Percentiles rank a stretch among this genome's conserved stretches.
These are phyloP conservation scores for Zosterops borbonicus DNA, from an alignment of 2,113 vertebrate species.

Conservation along the genomic window DNA sequence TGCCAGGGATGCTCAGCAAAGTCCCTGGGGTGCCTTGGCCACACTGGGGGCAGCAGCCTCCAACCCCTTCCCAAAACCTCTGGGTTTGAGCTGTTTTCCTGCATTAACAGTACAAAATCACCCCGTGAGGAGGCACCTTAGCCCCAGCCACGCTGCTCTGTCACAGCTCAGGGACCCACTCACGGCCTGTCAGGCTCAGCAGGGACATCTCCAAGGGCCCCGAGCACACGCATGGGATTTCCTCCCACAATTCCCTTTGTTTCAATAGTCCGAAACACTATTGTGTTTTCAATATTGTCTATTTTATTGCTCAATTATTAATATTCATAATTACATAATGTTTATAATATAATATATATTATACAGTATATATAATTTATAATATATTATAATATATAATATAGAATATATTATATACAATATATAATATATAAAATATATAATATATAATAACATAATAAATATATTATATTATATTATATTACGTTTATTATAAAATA, in stretches of 20 bases:
- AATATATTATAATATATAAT: too few species aligned
- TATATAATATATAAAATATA: too few species aligned
- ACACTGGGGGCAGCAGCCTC: accelerated
- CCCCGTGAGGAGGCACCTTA: accelerated
- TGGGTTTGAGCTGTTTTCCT: neutral
- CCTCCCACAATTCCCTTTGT: neutral
- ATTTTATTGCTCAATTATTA: neutral
- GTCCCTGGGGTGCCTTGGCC: accelerated
- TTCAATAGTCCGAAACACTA: neutral
- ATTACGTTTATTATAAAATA: too few species aligned
- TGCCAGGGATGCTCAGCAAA: neutral
- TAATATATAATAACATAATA: too few species aligned
- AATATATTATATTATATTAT: too few species aligned
- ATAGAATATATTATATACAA: too few species aligned
- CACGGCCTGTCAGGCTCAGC: neutral
- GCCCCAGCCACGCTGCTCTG: accelerated
- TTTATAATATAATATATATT: neutral
- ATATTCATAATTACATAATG: neutral
- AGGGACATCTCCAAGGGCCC: neutral
- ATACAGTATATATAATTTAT: too few species aligned
- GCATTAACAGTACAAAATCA: neutral
- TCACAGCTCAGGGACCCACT: accelerated
- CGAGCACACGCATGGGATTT: accelerated
- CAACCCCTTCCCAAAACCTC: neutral
- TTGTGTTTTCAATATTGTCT: neutral